These are phyloP conservation scores for Ameiurus melas DNA, from an alignment of 2,113 vertebrate genomes.

Conservation along the genomic window DNA sequence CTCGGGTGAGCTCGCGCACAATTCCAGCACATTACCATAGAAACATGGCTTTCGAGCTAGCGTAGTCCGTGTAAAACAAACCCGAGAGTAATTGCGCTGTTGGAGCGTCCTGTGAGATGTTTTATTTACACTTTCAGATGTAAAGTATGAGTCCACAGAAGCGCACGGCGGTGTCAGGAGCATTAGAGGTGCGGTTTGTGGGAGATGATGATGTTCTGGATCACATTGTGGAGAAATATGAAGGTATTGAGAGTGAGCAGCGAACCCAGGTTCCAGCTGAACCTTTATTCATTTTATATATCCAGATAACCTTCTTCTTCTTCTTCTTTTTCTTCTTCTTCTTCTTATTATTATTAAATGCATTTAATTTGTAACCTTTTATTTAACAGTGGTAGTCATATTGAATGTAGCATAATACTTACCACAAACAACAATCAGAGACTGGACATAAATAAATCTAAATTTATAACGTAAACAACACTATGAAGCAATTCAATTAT, in stretches of 20 bases:
- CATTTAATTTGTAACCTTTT: neutral
- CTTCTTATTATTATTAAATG: neutral
- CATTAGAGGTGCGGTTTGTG: constrained; percentile 82
- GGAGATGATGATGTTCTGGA: constrained; percentile 87
- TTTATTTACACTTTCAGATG: neutral
- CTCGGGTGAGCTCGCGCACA: neutral
- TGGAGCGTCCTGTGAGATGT: neutral
- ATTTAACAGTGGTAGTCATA: neutral
- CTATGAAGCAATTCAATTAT: neutral
- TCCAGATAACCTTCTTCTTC: neutral
- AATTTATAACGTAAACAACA: neutral
- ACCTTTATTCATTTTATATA: neutral
- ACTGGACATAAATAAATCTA: neutral
- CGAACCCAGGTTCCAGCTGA: neutral
- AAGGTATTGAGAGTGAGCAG: constrained; percentile 69
- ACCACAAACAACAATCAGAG: neutral
- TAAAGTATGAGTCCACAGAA: constrained; percentile 71
- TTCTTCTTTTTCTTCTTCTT: neutral
- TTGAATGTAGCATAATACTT: neutral
- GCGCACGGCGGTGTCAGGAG: constrained; percentile 36
- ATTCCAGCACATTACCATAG: neutral
- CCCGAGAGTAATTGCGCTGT: neutral
- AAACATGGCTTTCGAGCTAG: too few relatives aligned
- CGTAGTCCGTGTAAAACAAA: neutral
- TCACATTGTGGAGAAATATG: constrained; percentile 85